phyloP scores from a whole-genome alignment of 1,140 invertebrate species.

The Drosophila prosaltans region DNA sequence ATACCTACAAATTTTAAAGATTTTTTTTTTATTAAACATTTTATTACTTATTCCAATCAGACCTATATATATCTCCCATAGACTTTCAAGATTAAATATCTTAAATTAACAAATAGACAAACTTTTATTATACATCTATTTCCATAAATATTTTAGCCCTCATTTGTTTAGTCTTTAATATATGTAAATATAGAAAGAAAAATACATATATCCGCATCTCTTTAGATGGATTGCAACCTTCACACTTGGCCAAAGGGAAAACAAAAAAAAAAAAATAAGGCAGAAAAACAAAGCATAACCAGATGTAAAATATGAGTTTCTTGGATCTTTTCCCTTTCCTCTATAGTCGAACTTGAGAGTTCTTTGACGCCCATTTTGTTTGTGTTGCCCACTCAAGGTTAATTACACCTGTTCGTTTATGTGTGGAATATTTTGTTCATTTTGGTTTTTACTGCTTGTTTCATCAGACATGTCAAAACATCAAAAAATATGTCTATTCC shows the following conservation, averaged over 20 bases:
- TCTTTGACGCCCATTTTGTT: constrained; percentile 35
- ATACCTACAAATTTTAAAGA: no score
- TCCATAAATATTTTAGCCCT: neutral
- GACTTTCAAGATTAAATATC: neutral
- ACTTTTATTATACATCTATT: neutral
- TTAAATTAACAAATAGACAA: neutral
- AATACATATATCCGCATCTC: neutral
- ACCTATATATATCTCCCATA: neutral
- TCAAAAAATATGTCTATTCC: constrained; percentile 49
- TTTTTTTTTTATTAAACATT: no score
- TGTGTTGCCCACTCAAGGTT: constrained; percentile 42
- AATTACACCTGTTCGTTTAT: constrained; percentile 65
- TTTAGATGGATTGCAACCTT: constrained; percentile 47
- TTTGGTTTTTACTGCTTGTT: neutral
- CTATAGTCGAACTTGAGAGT: constrained; percentile 53
- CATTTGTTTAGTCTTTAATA: neutral
- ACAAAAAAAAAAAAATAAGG: neutral
- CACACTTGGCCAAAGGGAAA: neutral
- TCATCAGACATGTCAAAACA: constrained; percentile 6
- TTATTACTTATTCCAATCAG: no score
- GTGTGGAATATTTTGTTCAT: neutral
- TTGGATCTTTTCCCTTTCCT: constrained; percentile 42
- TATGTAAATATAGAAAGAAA: neutral
- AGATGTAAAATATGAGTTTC: constrained; percentile 56
- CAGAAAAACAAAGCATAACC: constrained; percentile 45